These are phyloP conservation scores for Strigamia maritima DNA, from an alignment of 2,888 invertebrate genomes.

Conservation along the genomic window DNA sequence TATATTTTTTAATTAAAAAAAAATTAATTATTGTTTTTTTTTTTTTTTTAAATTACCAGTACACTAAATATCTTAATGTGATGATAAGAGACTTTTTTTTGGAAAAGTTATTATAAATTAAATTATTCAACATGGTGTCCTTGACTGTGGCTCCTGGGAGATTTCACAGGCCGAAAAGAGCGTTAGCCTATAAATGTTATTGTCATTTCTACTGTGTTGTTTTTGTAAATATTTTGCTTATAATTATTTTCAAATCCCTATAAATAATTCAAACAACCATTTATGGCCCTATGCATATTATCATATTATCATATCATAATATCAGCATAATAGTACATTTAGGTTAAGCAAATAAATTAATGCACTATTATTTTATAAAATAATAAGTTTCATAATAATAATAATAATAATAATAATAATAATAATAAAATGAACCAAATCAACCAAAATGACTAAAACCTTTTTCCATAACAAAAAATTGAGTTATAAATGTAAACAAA, in stretches of 20 bases:
- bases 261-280: background rate
- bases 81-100: background rate
- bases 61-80: background rate
- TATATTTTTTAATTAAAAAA: background rate
- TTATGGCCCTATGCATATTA: background rate
- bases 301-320: no score
- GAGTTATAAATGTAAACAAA: background rate
- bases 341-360: no score
- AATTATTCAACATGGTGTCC: conserved; percentile 30
- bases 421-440: no score
- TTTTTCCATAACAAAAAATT: background rate
- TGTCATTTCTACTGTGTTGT: background rate
- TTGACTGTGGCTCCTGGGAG: conserved; percentile 32
- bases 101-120: conserved; percentile 12
- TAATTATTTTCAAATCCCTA: background rate
- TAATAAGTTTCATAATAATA: no score
- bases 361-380: no score
- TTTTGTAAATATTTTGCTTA: conserved; percentile 14
- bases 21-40: no score
- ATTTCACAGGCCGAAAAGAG: conserved; percentile 22
- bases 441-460: no score
- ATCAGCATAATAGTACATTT: no score
- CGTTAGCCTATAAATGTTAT: conserved; percentile 31
- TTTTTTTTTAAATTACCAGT: no score
- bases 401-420: no score